Evolutionary conservation across 2,797 vertebrate genomes (phyloP), one percentile per base, ranked within the genome.

Genomic region (Avahi laniger): DNA sequence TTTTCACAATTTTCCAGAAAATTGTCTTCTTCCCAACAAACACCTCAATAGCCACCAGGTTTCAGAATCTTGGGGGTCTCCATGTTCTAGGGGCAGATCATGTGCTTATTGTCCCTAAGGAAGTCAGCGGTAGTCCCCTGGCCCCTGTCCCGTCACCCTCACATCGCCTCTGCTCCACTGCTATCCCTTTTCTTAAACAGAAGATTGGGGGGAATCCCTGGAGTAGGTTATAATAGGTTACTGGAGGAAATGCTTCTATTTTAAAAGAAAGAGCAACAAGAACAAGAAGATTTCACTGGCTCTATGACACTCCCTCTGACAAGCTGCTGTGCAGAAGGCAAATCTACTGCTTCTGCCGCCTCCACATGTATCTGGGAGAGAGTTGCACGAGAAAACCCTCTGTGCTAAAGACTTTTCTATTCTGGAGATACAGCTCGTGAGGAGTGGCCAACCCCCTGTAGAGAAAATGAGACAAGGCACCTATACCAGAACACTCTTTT

Each of bases 291-390:
- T 65, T 94, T 79, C 46, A 17, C 63, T 96, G 76, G 67, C 78
- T 96, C 46, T 94, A 10, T 76, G 75, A 67, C 12, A 46, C 33
- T 46, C 86, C 91, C 18, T 95, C 93, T 94, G 96, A 96, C 67
- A 94, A 96, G 76, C 75, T 93, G 61, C 91, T 97, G 52, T 88
- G 96, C 95, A 89, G 96, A 98, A 98, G 96, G 87, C 79, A 69
- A 83, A 67, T 79, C 93, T 88, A 54, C 93, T 76, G 50, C 24
- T 97, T 20, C 86, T 93, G 17, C 63, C 61, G 54, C 95, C 80
- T 95, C 95, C 81, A 94, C 67, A 82, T 5, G 1, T 12, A 73
- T 96, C 93, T 97, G 54, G 96, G 78, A 96, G 95, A 1, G 6
- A 52, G 0, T 22, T 67, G 50, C 75, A 24, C 67, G 80, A 76